Evolutionary conservation across 2,888 invertebrate genomes (phyloP).

Genomic region (Acanthoscelides obtectus): DNA sequence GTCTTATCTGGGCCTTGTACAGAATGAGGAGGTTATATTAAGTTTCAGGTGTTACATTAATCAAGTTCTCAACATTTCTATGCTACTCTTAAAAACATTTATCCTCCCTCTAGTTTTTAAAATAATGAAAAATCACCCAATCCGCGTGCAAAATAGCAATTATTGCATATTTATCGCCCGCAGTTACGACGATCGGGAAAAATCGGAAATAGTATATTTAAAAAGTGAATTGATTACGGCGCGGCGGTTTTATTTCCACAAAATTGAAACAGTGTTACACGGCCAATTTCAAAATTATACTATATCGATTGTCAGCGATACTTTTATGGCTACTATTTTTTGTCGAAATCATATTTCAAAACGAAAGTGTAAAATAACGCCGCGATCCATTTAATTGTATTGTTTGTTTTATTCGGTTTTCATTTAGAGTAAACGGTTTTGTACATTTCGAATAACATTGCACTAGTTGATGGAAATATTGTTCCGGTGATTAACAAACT

Average conservation of each 20-base stretch:
- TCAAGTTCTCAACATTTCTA: too few species aligned
- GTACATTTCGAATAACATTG: neutral
- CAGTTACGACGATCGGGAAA: neutral
- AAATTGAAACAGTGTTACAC: neutral
- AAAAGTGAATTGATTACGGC: neutral
- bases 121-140: neutral
- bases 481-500: neutral
- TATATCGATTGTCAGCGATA: neutral
- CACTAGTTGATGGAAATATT: neutral
- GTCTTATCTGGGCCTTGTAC: too few species aligned
- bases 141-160: neutral
- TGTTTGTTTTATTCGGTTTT: neutral
- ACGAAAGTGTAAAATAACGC: neutral
- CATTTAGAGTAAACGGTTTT: neutral
- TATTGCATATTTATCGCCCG: neutral
- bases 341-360: neutral
- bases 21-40: too few species aligned
- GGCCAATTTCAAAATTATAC: neutral
- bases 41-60: too few species aligned
- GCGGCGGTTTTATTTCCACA: neutral
- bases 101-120: too few species aligned
- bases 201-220: neutral
- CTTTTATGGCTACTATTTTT: neutral
- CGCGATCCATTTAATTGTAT: neutral
- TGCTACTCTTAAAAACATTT: too few species aligned